Percentiles rank a stretch among this genome's conserved stretches.
Conservation (phyloP, 2,113 vertebrate species). For the Hystrix brachyura region DNA sequence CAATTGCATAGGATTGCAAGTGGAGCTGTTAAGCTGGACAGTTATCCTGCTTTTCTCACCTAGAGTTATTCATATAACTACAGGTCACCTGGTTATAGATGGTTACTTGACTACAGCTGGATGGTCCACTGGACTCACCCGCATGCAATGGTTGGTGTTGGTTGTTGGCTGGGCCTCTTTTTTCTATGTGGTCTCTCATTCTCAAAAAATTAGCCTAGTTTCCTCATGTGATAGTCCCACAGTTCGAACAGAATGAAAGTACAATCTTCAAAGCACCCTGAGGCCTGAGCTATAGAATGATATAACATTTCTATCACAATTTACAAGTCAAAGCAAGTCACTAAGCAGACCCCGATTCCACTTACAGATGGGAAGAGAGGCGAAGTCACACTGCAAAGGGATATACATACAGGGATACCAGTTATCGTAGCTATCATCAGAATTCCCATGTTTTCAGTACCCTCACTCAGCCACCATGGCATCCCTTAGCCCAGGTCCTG, state of each 20-base stretch:
- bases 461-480: rapidly evolving
- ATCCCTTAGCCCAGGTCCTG: background rate
- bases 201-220: background rate
- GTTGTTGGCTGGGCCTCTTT: background rate
- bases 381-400: background rate
- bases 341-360: background rate
- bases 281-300: background rate
- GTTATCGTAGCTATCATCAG: background rate
- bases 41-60: background rate
- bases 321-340: background rate
- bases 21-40: background rate
- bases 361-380: background rate
- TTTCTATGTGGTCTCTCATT: background rate
- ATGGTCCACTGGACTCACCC: background rate
- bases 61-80: background rate
- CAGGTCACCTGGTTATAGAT: background rate
- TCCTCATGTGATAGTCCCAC: background rate
- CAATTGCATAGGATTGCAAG: background rate
- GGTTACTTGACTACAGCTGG: background rate
- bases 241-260: background rate
- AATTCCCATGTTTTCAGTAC: background rate
- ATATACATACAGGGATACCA: rapidly evolving
- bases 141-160: background rate
- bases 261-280: background rate
- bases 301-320: background rate